Percentiles rank a stretch among this genome's conserved stretches.
phyloP scores from a whole-genome alignment of 2,888 invertebrate genomes.

The Limnephilus marmoratus region DNA sequence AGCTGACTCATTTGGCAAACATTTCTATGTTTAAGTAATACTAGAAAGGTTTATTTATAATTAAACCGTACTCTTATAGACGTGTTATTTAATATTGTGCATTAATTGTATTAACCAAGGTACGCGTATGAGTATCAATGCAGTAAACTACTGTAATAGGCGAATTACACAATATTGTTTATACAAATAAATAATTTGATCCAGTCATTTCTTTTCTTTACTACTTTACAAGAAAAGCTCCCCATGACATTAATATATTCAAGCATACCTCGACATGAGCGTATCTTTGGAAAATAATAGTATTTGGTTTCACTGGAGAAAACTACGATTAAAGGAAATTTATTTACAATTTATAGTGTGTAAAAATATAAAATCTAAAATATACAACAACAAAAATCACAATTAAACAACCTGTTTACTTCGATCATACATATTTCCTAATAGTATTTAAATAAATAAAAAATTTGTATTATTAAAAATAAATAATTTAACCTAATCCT shows the following conservation, averaged over 20 bases:
- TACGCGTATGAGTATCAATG: background rate
- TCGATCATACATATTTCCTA: background rate
- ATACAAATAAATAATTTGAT: constrained; percentile 20
- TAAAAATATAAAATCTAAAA: constrained; percentile 13
- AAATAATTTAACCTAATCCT: constrained; percentile 52
- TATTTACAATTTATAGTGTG: constrained; percentile 26
- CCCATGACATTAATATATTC: background rate
- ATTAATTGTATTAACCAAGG: background rate
- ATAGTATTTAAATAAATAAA: constrained; percentile 43
- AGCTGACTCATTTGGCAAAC: background rate
- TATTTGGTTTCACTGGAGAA: constrained; percentile 65
- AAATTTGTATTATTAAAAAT: constrained; percentile 2
- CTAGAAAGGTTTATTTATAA: background rate
- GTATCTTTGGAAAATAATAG: constrained; percentile 60
- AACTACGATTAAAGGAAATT: constrained; percentile 41
- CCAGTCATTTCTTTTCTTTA: background rate
- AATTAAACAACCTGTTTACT: constrained; percentile 6
- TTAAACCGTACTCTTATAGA: background rate
- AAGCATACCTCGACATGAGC: constrained; percentile 45
- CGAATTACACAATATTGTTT: background rate
- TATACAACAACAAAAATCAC: background rate
- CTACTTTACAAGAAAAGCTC: constrained; percentile 11
- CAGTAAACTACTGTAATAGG: background rate
- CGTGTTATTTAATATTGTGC: background rate
- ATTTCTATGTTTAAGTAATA: background rate